phyloP scores from a whole-genome alignment of 1,140 invertebrate species.

The Atta cephalotes region DNA sequence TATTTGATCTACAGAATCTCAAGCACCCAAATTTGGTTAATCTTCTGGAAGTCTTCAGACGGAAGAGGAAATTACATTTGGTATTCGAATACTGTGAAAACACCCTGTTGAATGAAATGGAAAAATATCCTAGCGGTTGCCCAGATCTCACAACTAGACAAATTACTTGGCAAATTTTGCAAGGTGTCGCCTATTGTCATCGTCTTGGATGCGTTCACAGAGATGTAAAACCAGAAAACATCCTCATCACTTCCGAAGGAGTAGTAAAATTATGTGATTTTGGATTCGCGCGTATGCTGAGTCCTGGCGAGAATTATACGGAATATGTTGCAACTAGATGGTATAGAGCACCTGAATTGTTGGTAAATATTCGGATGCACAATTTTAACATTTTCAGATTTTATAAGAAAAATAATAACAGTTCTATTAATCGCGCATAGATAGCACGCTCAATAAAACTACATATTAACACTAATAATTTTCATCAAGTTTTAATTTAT shows the following conservation, averaged over 20 bases:
- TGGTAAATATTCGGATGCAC: slow-evolving; percentile 84
- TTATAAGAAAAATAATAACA: not conserved
- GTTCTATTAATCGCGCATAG: not conserved
- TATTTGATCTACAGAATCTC: slow-evolving; percentile 91
- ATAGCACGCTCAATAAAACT: not conserved
- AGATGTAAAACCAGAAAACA: slow-evolving; percentile 99
- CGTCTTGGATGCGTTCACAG: slow-evolving; percentile 98
- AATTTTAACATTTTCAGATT: not conserved
- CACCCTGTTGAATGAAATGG: slow-evolving; percentile 98
- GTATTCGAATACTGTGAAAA: slow-evolving; percentile 99
- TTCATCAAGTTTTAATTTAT: not conserved
- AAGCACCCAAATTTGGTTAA: slow-evolving; percentile 99
- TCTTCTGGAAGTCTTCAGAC: slow-evolving; percentile 98
- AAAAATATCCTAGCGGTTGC: slow-evolving; percentile 93
- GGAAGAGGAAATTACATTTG: slow-evolving; percentile 98
- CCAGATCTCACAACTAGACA: slow-evolving; percentile 96
- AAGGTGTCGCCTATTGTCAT: slow-evolving; percentile 98
- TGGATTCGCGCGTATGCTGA: slow-evolving; percentile 98
- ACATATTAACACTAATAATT: not conserved
- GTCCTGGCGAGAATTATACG: slow-evolving; percentile 99
- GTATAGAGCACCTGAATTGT: slow-evolving; percentile 98
- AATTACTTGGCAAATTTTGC: slow-evolving; percentile 97
- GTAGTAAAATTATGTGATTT: slow-evolving; percentile 99
- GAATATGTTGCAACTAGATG: slow-evolving; percentile 99
- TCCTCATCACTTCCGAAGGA: slow-evolving; percentile 96